Evolutionary conservation across 2,888 invertebrate species (phyloP).

Genomic region (Trachelus troglodyta): DNA sequence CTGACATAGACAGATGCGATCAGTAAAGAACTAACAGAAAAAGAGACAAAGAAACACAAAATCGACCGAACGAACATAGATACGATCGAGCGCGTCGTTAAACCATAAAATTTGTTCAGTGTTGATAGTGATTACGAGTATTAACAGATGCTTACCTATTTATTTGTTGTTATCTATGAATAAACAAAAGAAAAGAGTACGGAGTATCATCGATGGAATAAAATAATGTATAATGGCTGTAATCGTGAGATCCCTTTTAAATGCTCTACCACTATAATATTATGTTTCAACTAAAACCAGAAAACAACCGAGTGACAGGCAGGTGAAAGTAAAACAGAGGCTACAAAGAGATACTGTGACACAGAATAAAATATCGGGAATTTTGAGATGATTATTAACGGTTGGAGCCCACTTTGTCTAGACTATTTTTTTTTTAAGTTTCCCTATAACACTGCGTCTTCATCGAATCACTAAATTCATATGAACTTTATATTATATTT

Average conservation of each 20-base stretch:
- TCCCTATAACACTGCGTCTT: constrained; percentile 27
- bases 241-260: constrained; percentile 55
- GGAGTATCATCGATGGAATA: constrained; percentile 42
- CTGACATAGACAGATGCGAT: neutral
- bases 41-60: constrained; percentile 7
- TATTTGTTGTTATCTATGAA: constrained; percentile 61
- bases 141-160: constrained; percentile 63
- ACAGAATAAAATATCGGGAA: too few species aligned
- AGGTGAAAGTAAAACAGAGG: too few species aligned
- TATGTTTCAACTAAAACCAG: constrained; percentile 43
- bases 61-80: constrained; percentile 27
- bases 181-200: constrained; percentile 54
- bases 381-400: too few species aligned
- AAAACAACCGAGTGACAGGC: constrained; percentile 16
- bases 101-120: constrained; percentile 51
- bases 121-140: constrained; percentile 60
- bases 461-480: constrained; percentile 13
- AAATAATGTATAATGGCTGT: constrained; percentile 59
- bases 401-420: too few species aligned
- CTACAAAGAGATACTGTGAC: too few species aligned
- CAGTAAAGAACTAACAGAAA: constrained; percentile 6
- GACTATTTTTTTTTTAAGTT: constrained; percentile 19
- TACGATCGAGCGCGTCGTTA: neutral
- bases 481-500: constrained; percentile 42
- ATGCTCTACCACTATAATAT: constrained; percentile 58